Evolutionary conservation across 2,113 vertebrate species (phyloP).

Genomic region (Oostethus manadensis): DNA sequence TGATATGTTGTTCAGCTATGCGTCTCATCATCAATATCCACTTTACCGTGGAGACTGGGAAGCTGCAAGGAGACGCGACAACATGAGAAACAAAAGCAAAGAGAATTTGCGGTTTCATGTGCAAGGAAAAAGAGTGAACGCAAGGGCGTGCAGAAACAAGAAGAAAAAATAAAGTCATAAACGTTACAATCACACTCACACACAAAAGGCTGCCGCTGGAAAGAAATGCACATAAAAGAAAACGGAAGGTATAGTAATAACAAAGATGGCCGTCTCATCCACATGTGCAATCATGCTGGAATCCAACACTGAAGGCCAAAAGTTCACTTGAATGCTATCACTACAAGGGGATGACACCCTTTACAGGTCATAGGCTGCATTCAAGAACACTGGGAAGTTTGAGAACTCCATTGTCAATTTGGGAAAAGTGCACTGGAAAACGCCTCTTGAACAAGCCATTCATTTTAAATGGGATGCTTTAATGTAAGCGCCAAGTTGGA

Average conservation of each 20-base stretch:
- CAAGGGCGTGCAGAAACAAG: not conserved
- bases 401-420: no score
- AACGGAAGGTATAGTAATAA: not conserved
- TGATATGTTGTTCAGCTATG: constrained; percentile 57
- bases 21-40: constrained; percentile 9
- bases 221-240: no score
- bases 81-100: not conserved
- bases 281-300: constrained; percentile 2
- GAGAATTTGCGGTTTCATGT: not conserved
- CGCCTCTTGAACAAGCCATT: no score
- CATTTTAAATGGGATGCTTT: no score
- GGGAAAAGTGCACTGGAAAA: no score
- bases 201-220: not conserved
- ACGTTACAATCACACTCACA: not conserved
- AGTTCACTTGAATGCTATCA: no score
- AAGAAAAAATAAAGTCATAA: not conserved
- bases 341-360: no score
- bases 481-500: no score
- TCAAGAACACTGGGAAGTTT: no score
- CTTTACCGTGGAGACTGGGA: constrained; percentile 21
- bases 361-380: no score
- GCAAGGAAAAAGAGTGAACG: no score
- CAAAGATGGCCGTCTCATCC: not conserved
- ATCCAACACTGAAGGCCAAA: not conserved
- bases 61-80: not conserved